Evolutionary conservation across 2,113 vertebrate species (phyloP).

Genomic region (Plecturocebus donacophilus): DNA sequence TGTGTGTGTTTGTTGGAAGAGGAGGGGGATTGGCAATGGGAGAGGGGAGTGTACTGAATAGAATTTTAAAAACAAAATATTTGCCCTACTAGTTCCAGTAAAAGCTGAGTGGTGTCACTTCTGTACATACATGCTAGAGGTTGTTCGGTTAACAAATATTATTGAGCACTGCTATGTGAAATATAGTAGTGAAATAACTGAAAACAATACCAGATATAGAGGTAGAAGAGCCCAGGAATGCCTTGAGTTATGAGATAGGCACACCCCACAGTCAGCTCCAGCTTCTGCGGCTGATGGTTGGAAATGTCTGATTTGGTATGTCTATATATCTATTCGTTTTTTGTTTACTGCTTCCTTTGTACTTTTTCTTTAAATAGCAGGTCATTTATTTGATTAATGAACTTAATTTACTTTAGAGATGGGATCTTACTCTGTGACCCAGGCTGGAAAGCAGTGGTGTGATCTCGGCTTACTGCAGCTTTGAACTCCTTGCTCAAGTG

Average conservation of each 20-base stretch:
- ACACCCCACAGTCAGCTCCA: too few relatives aligned
- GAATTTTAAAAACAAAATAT: not conserved
- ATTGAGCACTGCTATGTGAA: not conserved
- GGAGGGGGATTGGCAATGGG: not conserved
- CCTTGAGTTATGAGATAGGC: not conserved
- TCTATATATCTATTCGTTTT: not conserved
- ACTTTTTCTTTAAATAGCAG: not conserved
- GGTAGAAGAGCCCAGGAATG: not conserved
- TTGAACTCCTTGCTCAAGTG: too few relatives aligned
- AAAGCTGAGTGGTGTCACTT: not conserved
- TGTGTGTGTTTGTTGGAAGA: not conserved
- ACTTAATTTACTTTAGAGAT: too few relatives aligned
- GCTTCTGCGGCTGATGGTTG: not conserved
- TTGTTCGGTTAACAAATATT: not conserved
- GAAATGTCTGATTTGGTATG: not conserved
- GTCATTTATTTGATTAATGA: too few relatives aligned
- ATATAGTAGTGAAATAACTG: too few relatives aligned
- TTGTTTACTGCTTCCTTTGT: not conserved
- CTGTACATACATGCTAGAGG: not conserved
- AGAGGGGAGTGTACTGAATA: not conserved
- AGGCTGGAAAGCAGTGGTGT: too few relatives aligned
- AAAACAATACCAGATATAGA: not conserved
- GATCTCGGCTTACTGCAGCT: too few relatives aligned
- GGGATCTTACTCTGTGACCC: too few relatives aligned
- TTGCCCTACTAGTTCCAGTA: not conserved